phyloP scores from a whole-genome alignment of 1,140 invertebrate species.

The Chironomus tepperi region DNA sequence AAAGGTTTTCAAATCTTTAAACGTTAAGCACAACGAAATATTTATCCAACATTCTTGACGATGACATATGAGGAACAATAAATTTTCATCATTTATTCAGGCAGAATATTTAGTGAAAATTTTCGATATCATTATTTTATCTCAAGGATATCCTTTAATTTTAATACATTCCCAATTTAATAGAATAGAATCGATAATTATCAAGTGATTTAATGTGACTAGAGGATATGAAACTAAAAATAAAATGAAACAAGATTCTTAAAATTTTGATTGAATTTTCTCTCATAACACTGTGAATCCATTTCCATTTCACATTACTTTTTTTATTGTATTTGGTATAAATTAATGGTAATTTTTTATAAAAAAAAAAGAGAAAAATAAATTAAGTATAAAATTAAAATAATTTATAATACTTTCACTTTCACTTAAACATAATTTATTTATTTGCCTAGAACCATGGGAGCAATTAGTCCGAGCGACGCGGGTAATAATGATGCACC shows the following conservation, averaged over 20 bases:
- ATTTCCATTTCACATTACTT: too few relatives aligned
- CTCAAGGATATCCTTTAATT: not conserved
- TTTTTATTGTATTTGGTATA: not conserved
- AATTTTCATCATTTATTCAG: not conserved
- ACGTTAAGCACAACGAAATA: not conserved
- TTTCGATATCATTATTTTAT: not conserved
- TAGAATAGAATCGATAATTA: not conserved
- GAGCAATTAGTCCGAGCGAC: slow-evolving; percentile 68
- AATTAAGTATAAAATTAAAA: slow-evolving; percentile 15
- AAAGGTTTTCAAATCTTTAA: not conserved
- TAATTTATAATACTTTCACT: not conserved
- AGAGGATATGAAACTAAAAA: not conserved
- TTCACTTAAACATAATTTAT: not conserved
- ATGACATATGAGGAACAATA: not conserved
- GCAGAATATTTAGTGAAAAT: not conserved
- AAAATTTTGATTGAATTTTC: too few relatives aligned
- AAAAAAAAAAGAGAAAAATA: slow-evolving; percentile 3
- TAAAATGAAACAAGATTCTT: too few relatives aligned
- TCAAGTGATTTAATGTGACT: not conserved
- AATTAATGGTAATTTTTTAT: slow-evolving; percentile 1
- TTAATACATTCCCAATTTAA: not conserved
- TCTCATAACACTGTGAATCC: too few relatives aligned
- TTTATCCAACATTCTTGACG: not conserved
- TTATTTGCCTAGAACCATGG: slow-evolving; percentile 54
- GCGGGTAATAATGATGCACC: slow-evolving; percentile 68